A percentile compares a stretch with the other conserved stretches of the same genome.
Conservation (phyloP, 2,888 invertebrate genomes). For the Glyphotaelius pellucidus region DNA sequence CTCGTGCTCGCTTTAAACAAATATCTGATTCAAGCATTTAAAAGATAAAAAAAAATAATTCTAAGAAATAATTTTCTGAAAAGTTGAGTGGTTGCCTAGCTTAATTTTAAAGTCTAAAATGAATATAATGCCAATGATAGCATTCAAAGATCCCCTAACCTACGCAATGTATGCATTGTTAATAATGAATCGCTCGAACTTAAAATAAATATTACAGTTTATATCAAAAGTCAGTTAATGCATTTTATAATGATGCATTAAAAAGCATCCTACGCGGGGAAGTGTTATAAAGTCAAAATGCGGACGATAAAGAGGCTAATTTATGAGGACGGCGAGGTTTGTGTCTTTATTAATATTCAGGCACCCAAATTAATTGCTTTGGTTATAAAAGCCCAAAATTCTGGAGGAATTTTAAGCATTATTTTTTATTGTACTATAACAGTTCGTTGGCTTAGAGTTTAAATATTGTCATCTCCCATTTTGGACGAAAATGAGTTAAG, state of each 20-base stretch:
- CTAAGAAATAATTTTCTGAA: no score
- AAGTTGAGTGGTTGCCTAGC: no score
- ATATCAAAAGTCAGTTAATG: background rate
- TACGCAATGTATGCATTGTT: slow-evolving; percentile 10
- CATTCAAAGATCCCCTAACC: background rate
- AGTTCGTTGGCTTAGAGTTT: no score
- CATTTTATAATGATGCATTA: slow-evolving; percentile 12
- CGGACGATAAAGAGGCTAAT: background rate
- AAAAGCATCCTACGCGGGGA: background rate
- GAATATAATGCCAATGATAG: background rate
- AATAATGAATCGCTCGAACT: background rate
- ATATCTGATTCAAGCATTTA: no score
- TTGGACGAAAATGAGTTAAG: no score
- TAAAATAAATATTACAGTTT: slow-evolving; percentile 20
- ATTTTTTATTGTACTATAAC: no score
- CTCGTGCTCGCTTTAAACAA: no score
- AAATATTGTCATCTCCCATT: no score
- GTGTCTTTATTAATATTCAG: background rate
- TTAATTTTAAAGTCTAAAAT: background rate
- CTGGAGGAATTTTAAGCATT: background rate
- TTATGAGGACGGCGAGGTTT: background rate
- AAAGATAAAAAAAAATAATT: no score
- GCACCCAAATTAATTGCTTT: background rate
- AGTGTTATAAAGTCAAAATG: background rate
- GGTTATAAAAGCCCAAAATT: background rate